Conservation (phyloP, 1,140 invertebrate species). For the Drosophila ambigua region DNA sequence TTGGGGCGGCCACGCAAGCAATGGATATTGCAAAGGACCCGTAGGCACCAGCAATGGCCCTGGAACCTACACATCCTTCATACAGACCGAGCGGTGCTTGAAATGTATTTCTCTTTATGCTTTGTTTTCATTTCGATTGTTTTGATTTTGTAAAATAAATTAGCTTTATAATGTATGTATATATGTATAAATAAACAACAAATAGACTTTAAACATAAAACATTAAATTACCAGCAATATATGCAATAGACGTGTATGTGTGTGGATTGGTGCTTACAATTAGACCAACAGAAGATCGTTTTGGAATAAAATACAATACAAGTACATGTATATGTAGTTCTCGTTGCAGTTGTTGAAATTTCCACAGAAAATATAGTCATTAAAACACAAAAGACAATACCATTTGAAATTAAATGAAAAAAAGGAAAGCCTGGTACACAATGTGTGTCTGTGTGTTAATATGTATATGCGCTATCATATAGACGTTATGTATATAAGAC, state of each 20-base stretch:
- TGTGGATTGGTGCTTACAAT: constrained; percentile 53
- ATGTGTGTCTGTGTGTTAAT: constrained; percentile 37
- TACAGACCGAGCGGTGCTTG: constrained; percentile 23
- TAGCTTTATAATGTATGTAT: constrained; percentile 70
- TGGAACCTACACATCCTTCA: no score
- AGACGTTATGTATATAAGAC: constrained; percentile 56
- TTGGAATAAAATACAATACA: constrained; percentile 52
- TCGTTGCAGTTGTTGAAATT: constrained; percentile 50
- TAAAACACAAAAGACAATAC: no score
- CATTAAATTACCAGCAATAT: constrained; percentile 72
- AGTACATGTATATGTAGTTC: constrained; percentile 51
- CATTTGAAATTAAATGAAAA: constrained; percentile 14
- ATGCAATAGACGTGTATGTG: constrained; percentile 33
- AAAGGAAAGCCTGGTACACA: constrained; percentile 66
- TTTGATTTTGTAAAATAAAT: constrained; percentile 72
- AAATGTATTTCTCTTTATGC: constrained; percentile 39
- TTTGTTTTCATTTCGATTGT: constrained; percentile 47
- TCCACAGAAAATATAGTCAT: constrained; percentile 12
- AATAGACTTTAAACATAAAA: constrained; percentile 77
- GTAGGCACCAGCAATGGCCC: not conserved
- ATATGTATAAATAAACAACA: constrained; percentile 81
- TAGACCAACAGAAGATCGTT: constrained; percentile 68
- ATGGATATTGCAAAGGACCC: constrained; percentile 16
- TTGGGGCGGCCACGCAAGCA: constrained; percentile 41
- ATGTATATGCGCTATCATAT: constrained; percentile 65